phyloP scores from a whole-genome alignment of 2,888 invertebrate species.

The Scaptomyza flava region DNA sequence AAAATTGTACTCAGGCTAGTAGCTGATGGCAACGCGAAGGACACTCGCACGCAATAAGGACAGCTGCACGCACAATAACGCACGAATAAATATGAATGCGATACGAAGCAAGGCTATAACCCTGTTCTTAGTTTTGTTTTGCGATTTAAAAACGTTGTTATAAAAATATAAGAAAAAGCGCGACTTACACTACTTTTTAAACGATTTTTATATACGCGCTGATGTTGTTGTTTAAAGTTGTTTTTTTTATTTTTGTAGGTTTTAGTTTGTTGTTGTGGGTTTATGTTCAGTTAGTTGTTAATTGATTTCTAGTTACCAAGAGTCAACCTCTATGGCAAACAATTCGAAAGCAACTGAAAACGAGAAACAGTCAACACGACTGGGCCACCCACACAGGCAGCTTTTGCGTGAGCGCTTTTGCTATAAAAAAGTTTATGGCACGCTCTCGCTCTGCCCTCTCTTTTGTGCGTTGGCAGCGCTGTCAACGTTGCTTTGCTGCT shows the following conservation, averaged over 20 bases:
- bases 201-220: conserved; percentile 16
- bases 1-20: conserved; percentile 34
- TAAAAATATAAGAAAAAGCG: conserved; percentile 15
- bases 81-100: conserved; percentile 17
- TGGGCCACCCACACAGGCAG: conserved; percentile 27
- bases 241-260: conserved; percentile 7
- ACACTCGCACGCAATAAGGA: conserved; percentile 35
- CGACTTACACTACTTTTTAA: conserved; percentile 47
- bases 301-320: conserved; percentile 36
- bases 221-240: conserved; percentile 12
- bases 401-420: conserved; percentile 26
- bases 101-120: neutral
- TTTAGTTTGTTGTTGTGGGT: conserved; percentile 8
- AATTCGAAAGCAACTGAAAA: conserved; percentile 78
- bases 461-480: conserved; percentile 12
- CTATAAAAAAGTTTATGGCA: conserved; percentile 16
- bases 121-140: neutral
- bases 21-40: conserved; percentile 27
- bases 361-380: conserved; percentile 14
- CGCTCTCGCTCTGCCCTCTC: neutral
- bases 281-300: conserved; percentile 31
- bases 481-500: conserved; percentile 13
- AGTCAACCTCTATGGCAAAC: conserved; percentile 71
- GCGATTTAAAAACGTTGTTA: conserved; percentile 19
- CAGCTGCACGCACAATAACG: conserved; percentile 18